Conservation (phyloP, 2,888 invertebrate genomes). For the Drosophila austrosaltans region DNA sequence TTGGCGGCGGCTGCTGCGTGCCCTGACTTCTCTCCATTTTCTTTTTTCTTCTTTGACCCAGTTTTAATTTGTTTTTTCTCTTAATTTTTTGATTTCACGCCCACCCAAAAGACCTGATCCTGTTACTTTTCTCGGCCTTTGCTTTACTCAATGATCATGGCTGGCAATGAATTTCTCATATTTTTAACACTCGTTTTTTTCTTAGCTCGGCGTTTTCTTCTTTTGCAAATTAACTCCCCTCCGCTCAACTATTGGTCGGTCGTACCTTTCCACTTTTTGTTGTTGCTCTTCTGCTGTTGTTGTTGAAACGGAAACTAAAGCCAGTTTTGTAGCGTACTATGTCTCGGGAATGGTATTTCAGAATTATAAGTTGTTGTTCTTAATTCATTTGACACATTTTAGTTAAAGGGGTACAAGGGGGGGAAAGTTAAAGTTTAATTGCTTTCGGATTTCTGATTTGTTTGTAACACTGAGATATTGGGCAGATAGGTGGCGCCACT, state of each 20-base stretch:
- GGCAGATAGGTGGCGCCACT: too few species aligned
- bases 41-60: constrained; percentile 56
- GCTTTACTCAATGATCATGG: neutral
- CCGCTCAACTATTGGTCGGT: neutral
- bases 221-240: neutral
- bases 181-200: neutral
- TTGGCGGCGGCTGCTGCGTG: constrained; percentile 51
- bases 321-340: neutral
- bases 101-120: constrained; percentile 3
- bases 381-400: constrained; percentile 1
- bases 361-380: constrained; percentile 2
- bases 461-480: constrained; percentile 8
- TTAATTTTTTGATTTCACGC: constrained; percentile 3
- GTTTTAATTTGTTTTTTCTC: constrained; percentile 37
- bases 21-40: constrained; percentile 15
- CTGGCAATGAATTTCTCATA: neutral
- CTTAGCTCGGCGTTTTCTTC: neutral
- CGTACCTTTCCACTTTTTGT: neutral
- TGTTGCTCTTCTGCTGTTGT: neutral
- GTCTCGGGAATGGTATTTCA: neutral
- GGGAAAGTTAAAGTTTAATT: constrained; percentile 12
- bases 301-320: neutral
- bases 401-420: neutral
- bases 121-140: neutral
- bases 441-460: constrained; percentile 10